Evolutionary conservation across 1,140 invertebrate genomes (phyloP).

Genomic region (Eriocheir sinensis): DNA sequence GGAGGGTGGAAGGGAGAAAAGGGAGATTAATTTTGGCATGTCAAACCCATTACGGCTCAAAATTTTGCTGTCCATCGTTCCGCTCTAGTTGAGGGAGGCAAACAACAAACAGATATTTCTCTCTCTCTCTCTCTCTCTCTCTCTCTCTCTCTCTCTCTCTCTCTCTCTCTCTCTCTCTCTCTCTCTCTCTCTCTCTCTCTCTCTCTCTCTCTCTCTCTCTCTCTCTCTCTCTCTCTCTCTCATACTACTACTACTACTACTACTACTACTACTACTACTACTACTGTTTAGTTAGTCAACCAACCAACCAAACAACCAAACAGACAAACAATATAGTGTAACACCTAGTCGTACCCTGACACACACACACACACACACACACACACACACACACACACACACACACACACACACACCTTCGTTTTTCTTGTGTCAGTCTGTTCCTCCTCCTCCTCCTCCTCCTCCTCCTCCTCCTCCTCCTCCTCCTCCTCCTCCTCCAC

Average conservation of each 20-base stretch:
- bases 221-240: too few species aligned
- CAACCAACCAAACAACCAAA: too few species aligned
- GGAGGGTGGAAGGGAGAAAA: background rate
- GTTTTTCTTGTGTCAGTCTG: too few species aligned
- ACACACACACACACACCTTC: background rate
- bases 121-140: conserved; percentile 45
- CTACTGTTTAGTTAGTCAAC: too few species aligned
- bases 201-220: too few species aligned
- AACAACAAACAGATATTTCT: background rate
- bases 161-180: conserved; percentile 49
- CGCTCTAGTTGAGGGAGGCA: background rate
- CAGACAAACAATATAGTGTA: background rate
- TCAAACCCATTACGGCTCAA: background rate
- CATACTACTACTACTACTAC: background rate
- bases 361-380: conserved; percentile 22
- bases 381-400: conserved; percentile 22
- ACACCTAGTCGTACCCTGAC: background rate
- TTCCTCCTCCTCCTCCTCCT: too few species aligned
- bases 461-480: too few species aligned
- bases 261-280: background rate
- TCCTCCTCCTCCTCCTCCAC: too few species aligned
- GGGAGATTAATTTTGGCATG: background rate
- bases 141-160: conserved; percentile 36
- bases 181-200: too few species aligned
- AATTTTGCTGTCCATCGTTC: too few species aligned